Percentiles rank a stretch among this genome's conserved stretches.
Conservation (phyloP, 2,113 vertebrate genomes). For the Holacanthus passer region DNA sequence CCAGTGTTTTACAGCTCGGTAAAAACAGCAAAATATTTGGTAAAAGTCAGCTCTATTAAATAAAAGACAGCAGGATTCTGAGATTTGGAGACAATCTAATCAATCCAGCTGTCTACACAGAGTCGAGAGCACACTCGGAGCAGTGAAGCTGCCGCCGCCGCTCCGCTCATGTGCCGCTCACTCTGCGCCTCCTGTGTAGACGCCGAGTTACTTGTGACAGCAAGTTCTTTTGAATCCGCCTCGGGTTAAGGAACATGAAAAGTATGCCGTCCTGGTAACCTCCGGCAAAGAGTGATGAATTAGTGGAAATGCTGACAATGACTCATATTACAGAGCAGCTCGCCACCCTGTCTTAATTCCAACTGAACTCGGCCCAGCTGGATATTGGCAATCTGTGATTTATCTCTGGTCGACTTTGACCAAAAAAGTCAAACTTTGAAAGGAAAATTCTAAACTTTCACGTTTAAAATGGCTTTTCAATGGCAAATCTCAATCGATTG, state of each 20-base stretch:
- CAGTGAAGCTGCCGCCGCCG: not conserved
- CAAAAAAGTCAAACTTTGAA: constrained; percentile 3
- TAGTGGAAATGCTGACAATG: constrained; percentile 60
- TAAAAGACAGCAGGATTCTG: constrained; percentile 31
- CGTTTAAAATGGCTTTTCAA: constrained; percentile 8
- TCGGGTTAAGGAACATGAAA: constrained; percentile 36
- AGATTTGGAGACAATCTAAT: constrained; percentile 8
- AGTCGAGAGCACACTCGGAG: not conserved
- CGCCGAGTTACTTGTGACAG: constrained; percentile 31
- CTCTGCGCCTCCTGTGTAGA: not conserved
- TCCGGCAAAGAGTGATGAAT: constrained; percentile 46
- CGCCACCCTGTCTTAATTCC: constrained; percentile 51
- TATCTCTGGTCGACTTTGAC: constrained; percentile 39
- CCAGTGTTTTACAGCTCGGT: constrained; percentile 47
- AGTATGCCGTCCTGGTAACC: constrained; percentile 31
- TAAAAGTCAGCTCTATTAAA: constrained; percentile 27
- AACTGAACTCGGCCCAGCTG: constrained; percentile 63
- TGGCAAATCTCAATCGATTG: not conserved
- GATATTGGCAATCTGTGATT: constrained; percentile 53
- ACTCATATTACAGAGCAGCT: constrained; percentile 50
- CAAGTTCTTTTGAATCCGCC: constrained; percentile 35
- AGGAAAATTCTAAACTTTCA: not conserved
- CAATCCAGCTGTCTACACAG: not conserved
- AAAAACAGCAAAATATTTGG: constrained; percentile 59
- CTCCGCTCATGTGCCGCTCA: not conserved